Base-by-base conservation (phyloP, 1,140 invertebrate species). In the Bactericera cockerelli region DNA sequence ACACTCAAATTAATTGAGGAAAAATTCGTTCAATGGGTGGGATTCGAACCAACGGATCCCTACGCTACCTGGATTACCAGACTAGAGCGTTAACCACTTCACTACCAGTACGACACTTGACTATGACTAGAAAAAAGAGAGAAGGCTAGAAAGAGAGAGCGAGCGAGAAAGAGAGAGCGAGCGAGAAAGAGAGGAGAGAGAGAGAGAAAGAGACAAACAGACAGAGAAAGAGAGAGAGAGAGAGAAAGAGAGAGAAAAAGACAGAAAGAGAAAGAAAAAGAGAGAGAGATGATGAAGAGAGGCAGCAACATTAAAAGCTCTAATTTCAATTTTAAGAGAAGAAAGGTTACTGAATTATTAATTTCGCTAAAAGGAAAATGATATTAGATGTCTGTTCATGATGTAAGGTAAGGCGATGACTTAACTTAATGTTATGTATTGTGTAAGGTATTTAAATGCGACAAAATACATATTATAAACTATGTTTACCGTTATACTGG, bases 271-370 rank as follows among this genome's bases (percentile, higher is more conserved):
- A 49, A 16, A 49, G 42, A 49, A 16, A 49, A 16, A 49, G 42
- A 49, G 42, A 49, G 42, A 49, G 42, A 49, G n/a, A 49, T 10
- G n/a, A n/a, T 8, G n/a, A 49, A 31, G 28, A 13, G 13, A 31
- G 4, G 13, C 4, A 6, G 13, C 13, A 31, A 13, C 28, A 31
- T 4, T 31, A 31, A 13, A 49, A 49, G 42, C 42, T 49, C 42
- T 49, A 10, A 49, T 49, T 49, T 49, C 42, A 49, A 49, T 49
- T 49, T 49, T 49, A 16, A 49, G 19, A 49, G 28, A 49, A 49
- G 42, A 49, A 49, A 49, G 22, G 22, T 49, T 4, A 49, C n/a
- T 49, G 42, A 49, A 49, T 49, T 49, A 49, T 49, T 49, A 49
- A 49, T 49, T 49, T 49, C 22, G 28, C 22, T 49, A 49, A 49